phyloP scores from a whole-genome alignment of 2,888 invertebrate species.

The Plebejus argus region DNA sequence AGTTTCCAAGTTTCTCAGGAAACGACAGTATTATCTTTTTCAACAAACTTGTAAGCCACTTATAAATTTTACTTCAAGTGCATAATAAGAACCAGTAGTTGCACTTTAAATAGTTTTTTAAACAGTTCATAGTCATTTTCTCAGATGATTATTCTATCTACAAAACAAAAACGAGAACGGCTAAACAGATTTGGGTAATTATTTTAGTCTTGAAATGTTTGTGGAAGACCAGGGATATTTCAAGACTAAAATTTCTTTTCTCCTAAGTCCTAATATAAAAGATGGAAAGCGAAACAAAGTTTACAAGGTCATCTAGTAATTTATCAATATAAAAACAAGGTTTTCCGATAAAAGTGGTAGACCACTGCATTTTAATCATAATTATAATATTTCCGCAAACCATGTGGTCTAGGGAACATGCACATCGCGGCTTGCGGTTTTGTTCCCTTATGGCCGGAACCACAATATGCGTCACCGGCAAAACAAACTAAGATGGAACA shows the following conservation, averaged over 20 bases:
- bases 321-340: background rate
- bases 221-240: too few relatives aligned
- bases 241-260: too few relatives aligned
- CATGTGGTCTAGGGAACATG: background rate
- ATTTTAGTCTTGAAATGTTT: too few relatives aligned
- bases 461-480: constrained; percentile 3
- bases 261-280: too few relatives aligned
- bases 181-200: too few relatives aligned
- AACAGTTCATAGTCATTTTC: background rate
- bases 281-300: too few relatives aligned
- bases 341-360: background rate
- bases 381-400: background rate
- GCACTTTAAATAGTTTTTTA: background rate
- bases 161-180: too few relatives aligned
- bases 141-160: too few relatives aligned
- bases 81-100: constrained; percentile 31
- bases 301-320: too few relatives aligned
- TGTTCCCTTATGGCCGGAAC: background rate
- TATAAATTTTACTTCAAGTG: constrained; percentile 29
- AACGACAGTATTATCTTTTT: constrained; percentile 9
- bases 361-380: background rate
- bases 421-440: background rate
- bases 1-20: background rate
- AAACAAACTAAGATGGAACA: constrained; percentile 3
- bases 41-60: constrained; percentile 23